Conservation (phyloP, 2,113 vertebrate species). For the Eudorcas thomsonii region DNA sequence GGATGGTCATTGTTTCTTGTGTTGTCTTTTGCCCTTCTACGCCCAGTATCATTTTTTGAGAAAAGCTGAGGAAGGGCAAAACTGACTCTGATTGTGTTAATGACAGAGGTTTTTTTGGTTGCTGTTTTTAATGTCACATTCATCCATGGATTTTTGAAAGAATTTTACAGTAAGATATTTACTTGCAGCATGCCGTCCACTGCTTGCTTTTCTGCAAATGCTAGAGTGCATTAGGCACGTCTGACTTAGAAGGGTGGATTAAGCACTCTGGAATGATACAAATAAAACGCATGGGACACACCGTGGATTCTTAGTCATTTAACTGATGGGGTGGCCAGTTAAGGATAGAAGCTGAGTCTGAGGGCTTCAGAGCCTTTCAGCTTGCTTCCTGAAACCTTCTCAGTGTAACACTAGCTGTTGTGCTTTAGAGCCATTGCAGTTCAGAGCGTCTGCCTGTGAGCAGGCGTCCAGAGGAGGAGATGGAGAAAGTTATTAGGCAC, state of each 20-base stretch:
- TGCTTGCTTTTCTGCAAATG: background rate
- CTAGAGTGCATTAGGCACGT: background rate
- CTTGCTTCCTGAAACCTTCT: background rate
- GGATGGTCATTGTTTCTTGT: background rate
- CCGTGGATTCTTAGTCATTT: background rate
- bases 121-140: background rate
- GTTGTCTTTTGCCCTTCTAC: background rate
- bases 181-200: background rate
- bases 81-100: background rate
- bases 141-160: background rate
- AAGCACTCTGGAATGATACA: background rate
- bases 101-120: background rate
- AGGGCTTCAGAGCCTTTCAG: background rate
- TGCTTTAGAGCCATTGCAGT: background rate
- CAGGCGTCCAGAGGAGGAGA: background rate
- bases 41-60: background rate
- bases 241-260: background rate
- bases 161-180: background rate
- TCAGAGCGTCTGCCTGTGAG: background rate
- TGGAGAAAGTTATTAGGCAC: background rate
- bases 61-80: background rate
- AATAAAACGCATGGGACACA: background rate
- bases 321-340: too few relatives aligned
- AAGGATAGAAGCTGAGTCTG: background rate
- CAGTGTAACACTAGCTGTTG: background rate